Base-by-base conservation (phyloP, 2,888 invertebrate genomes). In the Xanthorhoe designata region DNA sequence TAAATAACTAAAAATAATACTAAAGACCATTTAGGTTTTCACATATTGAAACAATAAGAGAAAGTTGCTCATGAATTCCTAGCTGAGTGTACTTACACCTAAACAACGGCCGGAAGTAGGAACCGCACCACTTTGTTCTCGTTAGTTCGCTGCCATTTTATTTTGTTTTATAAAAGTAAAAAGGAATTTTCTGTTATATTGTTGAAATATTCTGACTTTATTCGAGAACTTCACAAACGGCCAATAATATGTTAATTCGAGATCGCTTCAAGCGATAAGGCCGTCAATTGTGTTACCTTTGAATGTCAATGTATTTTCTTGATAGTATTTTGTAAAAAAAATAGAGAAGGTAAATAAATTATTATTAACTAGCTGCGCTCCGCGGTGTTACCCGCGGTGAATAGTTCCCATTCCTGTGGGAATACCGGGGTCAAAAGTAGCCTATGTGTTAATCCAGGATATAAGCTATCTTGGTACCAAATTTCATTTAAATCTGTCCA, bases 61-160 rank as follows among this genome's bases (percentile, higher is more conserved):
- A 6, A 32, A 32, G 8, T 32, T 3, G 5, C 8, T 42, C 6
- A 6, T 45, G 0, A 2, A 45, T 47, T 17, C 38, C 17, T 47
- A 7, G 47, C 47, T 47, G 47, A 47, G 15, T 47, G 47, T 47
- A 47, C 45, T 10, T 17, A 29, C 47, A 18, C 18, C 13, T 45
- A 55, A 55, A 55, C 17, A 24, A n/a, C 18, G 50, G 49, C 58
- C 49, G 58, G 58, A 58, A 35, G 35, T 50, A 18, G 61, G 47
- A 54, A 47, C 32, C 4, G 6, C 47, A 54, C 18, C 15, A 53
- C 32, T 47, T 61, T 47, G 53, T 61, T 54, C 50, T 51, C 32
- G 53, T 53, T 60, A 60, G n/a, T 32, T 18, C 13, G 45, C n/a
- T 7, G 32, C 32, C 32, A 32, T 50, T 58, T 17, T 55, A 1